phyloP scores from a whole-genome alignment of 2,113 vertebrate species.

The Semnornis frantzii region DNA sequence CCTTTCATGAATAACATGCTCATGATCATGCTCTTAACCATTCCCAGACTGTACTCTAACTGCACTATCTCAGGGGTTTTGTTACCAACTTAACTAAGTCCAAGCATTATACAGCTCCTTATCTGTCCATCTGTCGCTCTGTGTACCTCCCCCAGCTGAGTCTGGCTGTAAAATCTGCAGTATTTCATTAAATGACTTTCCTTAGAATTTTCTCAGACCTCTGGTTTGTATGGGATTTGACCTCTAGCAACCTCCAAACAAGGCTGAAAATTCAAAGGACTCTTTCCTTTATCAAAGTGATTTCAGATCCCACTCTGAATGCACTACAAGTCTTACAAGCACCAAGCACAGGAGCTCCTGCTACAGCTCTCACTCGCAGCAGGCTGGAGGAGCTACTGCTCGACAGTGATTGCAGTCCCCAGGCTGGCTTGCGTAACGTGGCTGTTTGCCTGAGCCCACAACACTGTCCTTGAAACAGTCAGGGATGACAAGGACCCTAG shows the following conservation, averaged over 20 bases:
- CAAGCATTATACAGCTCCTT: background rate
- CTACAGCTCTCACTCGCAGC: background rate
- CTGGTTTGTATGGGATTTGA: background rate
- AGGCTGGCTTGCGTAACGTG: background rate
- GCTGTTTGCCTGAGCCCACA: background rate
- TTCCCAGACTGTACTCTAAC: background rate
- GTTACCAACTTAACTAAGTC: background rate
- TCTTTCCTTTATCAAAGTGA: background rate
- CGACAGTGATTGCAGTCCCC: background rate
- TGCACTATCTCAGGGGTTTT: background rate
- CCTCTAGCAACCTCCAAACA: background rate
- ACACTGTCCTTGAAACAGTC: background rate
- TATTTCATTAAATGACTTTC: background rate
- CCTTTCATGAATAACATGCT: background rate
- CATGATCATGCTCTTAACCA: background rate
- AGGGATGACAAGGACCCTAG: rapidly evolving
- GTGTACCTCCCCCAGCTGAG: background rate
- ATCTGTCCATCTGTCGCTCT: background rate
- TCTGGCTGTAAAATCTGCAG: background rate
- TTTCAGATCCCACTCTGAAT: background rate
- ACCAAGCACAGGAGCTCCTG: background rate
- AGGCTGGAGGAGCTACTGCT: background rate
- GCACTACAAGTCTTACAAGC: background rate
- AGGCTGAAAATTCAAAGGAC: background rate
- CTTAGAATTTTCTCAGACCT: background rate